Evolutionary conservation across 1,140 invertebrate genomes (phyloP).

Genomic region (Brachionus asplanchnoidis): DNA sequence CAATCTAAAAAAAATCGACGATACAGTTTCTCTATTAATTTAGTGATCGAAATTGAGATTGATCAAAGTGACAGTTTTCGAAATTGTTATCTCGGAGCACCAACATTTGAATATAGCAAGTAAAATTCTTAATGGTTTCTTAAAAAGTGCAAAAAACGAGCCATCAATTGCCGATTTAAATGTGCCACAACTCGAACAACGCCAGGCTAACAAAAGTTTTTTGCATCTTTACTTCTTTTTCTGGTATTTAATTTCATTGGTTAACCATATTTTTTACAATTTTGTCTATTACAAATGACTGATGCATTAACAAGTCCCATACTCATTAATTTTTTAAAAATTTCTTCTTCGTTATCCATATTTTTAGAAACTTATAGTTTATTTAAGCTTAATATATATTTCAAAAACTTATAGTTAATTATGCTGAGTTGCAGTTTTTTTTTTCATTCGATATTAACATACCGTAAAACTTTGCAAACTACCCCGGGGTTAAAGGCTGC

Average conservation of each 20-base stretch:
- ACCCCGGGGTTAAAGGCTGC: too few species aligned
- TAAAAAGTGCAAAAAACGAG: not conserved
- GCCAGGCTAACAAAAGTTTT: not conserved
- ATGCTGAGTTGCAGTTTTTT: too few species aligned
- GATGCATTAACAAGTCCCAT: not conserved
- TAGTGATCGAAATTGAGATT: not conserved
- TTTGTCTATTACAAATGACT: not conserved
- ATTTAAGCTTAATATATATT: not conserved
- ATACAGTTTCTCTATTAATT: not conserved
- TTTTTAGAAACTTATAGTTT: not conserved
- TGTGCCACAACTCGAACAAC: not conserved
- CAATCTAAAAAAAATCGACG: not conserved
- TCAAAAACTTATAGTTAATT: too few species aligned
- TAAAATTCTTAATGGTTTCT: not conserved
- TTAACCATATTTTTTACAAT: not conserved
- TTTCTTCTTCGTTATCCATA: not conserved
- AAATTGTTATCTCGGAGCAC: not conserved
- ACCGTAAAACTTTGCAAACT: too few species aligned
- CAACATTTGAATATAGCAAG: slow-evolving; percentile 4
- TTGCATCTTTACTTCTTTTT: not conserved
- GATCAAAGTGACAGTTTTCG: not conserved
- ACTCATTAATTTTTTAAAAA: not conserved
- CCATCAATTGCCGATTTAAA: not conserved
- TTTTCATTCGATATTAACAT: not conserved
- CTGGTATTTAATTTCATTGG: not conserved